Conservation (phyloP, 2,888 invertebrate genomes). For the Hirtodrosophila confusa region DNA sequence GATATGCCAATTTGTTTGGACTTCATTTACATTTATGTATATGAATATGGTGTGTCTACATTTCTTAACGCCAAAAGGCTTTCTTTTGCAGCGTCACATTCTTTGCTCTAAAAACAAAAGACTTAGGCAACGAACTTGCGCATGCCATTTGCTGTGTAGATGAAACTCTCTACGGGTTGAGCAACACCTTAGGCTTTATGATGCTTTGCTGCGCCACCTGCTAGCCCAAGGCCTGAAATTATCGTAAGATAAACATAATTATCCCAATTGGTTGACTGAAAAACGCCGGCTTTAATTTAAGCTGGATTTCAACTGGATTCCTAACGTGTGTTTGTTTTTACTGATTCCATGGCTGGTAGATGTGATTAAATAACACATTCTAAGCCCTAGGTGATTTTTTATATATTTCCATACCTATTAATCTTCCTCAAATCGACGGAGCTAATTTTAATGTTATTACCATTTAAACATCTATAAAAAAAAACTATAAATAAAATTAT, state of each 20-base stretch:
- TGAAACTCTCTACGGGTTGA: background rate
- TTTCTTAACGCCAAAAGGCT: conserved; percentile 22
- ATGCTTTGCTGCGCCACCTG: no score
- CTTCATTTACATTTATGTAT: conserved; percentile 41
- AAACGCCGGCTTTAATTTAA: conserved; percentile 11
- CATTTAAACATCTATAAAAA: no score
- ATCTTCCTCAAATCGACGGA: no score
- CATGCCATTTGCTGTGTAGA: background rate
- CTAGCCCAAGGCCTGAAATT: no score
- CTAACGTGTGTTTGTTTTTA: no score
- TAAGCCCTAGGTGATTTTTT: no score
- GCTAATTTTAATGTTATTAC: no score
- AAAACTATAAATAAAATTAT: no score
- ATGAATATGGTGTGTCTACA: conserved; percentile 15
- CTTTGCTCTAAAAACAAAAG: conserved; percentile 54
- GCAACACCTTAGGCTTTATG: conserved; percentile 1
- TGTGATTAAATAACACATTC: no score
- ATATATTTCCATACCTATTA: no score
- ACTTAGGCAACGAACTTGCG: conserved; percentile 68
- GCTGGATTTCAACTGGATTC: no score
- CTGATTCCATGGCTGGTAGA: no score
- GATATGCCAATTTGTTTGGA: conserved; percentile 32
- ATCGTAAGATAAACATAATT: conserved; percentile 23
- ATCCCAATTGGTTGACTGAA: conserved; percentile 43
- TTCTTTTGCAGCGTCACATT: conserved; percentile 35